Percentiles rank a stretch among this genome's conserved stretches.
Conservation (phyloP, 1,140 invertebrate species). For the Megalopta genalis region DNA sequence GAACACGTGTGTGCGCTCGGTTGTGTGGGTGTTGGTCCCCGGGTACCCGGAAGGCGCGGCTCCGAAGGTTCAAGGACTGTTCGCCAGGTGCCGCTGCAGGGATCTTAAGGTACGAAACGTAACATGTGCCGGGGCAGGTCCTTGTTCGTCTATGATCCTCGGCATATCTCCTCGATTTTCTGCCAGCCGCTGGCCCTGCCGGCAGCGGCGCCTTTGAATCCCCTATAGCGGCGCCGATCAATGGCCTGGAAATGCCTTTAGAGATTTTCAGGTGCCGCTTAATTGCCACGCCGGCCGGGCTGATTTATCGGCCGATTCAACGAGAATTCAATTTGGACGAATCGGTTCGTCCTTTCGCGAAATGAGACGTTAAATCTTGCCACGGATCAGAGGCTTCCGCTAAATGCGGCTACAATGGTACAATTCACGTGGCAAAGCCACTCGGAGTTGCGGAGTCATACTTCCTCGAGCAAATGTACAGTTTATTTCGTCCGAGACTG, state of each 20-base stretch:
- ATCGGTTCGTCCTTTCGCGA: neutral
- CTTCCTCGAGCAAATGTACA: no score
- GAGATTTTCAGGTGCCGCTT: constrained; percentile 16
- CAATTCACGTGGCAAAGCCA: no score
- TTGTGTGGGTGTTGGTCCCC: constrained; percentile 56
- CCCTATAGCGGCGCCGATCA: constrained; percentile 9
- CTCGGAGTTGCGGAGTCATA: no score
- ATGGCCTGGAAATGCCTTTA: constrained; percentile 33
- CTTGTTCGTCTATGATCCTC: constrained; percentile 44
- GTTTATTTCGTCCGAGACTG: no score
- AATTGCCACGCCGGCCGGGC: constrained; percentile 5
- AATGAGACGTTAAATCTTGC: constrained; percentile 47
- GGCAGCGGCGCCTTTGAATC: constrained; percentile 25
- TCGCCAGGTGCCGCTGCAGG: constrained; percentile 75
- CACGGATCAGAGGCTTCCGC: neutral
- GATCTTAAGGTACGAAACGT: constrained; percentile 63
- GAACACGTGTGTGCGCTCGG: constrained; percentile 42
- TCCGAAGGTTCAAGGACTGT: constrained; percentile 72
- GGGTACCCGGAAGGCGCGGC: constrained; percentile 75
- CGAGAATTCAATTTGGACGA: constrained; percentile 29
- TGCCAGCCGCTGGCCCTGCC: neutral
- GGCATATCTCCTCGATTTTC: constrained; percentile 45
- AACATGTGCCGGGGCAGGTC: constrained; percentile 71
- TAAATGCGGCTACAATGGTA: no score
- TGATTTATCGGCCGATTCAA: constrained; percentile 34